Conservation (phyloP, 2,113 vertebrate genomes). For the Scolopax mira region DNA sequence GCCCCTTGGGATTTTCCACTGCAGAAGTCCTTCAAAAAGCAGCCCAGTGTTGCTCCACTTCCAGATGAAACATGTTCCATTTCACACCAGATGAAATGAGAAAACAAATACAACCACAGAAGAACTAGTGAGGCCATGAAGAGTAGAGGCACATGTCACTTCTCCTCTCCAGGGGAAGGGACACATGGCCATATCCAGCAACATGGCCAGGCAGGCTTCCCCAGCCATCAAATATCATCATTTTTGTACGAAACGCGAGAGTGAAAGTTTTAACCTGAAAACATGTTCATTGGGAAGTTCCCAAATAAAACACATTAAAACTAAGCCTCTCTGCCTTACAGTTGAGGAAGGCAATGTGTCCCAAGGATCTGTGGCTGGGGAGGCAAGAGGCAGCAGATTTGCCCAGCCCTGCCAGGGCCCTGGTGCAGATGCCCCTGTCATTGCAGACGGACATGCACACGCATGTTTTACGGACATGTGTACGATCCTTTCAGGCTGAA, state of each 20-base stretch:
- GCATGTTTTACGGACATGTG: not conserved
- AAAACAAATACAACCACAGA: not conserved
- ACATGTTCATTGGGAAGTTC: rapidly evolving
- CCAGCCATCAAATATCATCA: not conserved
- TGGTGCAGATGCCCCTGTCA: rapidly evolving
- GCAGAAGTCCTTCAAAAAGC: not conserved
- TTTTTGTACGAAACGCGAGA: not conserved
- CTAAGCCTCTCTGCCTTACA: not conserved
- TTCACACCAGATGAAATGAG: not conserved
- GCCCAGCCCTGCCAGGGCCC: not conserved
- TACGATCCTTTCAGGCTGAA: conserved; percentile 45
- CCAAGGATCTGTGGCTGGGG: not conserved
- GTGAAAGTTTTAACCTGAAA: not conserved
- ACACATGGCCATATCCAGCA: rapidly evolving
- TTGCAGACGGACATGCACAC: rapidly evolving
- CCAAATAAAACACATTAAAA: not conserved
- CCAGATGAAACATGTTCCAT: not conserved
- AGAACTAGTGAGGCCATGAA: not conserved
- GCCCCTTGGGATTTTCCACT: rapidly evolving
- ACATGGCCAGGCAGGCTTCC: rapidly evolving
- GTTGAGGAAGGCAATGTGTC: not conserved
- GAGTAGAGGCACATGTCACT: not conserved
- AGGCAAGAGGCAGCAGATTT: not conserved
- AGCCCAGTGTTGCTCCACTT: not conserved
- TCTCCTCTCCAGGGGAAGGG: not conserved